Base-by-base conservation (phyloP, 2,797 vertebrate species). In the Darevskia mixta region DNA sequence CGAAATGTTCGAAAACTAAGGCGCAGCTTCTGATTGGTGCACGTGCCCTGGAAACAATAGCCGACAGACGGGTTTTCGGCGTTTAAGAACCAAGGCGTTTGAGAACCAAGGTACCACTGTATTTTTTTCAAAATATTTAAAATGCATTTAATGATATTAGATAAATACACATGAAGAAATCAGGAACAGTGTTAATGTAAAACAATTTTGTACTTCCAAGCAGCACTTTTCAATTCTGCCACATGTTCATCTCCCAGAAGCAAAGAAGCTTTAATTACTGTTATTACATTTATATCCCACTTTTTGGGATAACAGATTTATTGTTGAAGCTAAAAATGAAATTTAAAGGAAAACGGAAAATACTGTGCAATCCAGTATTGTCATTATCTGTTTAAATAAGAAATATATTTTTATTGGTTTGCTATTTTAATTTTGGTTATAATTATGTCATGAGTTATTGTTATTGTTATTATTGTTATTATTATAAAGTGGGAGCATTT, bases 51-150 rank as follows among this genome's bases (percentile, higher is more conserved):
- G 49, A 49, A 49, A 49, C 49, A 49, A 49, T 49, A 49, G 3
- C 49, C 1, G 11, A 49, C 11, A 49, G 3, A 11, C 1, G 11
- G 49, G 11, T 49, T 49, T 49, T 49, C 11, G 1, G 49, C 11
- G 3, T 49, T 49, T 49, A 49, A 49, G 45, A 49, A 49, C 45
- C 45, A 49, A 49, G 45, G 45, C 10, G 9, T 49, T 49, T 49
- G 45, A 49, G 45, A 49, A 49, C 45, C 45, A 49, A 49, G 45
- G 10, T 49, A 13, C 49, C 49, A 49, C 49, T 13, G 15, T 69
- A 76, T 35, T 83, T 87, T 87, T 69, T 8, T 32, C 23, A 29
- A 45, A 87, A 8, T 69, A 78, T 13, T 27, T 71, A 71, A 79
- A 79, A 84, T 45, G 18, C 38, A 72, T 64, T 32, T 18, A 83